phyloP scores from a whole-genome alignment of 2,888 invertebrate species.

The Isoperla grammatica region DNA sequence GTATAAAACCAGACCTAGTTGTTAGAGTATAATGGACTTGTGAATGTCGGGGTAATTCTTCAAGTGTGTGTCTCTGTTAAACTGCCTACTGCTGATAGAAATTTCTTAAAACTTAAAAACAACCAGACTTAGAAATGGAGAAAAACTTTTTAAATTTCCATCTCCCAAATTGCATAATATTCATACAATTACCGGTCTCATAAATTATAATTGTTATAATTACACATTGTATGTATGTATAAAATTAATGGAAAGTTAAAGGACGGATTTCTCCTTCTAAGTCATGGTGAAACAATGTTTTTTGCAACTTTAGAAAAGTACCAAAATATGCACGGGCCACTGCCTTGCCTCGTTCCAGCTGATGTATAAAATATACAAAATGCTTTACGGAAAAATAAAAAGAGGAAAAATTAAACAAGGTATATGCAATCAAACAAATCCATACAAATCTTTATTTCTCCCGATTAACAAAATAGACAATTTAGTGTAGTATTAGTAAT shows the following conservation, averaged over 20 bases:
- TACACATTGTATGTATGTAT: conserved; percentile 9
- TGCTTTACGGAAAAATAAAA: conserved; percentile 27
- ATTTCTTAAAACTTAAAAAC: conserved; percentile 21
- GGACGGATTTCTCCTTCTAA: conserved; percentile 13
- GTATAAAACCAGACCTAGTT: conserved; percentile 5
- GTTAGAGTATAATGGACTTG: conserved; percentile 18
- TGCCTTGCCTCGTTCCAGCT: conserved; percentile 23
- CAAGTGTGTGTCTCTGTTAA: conserved; percentile 20
- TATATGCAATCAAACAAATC: conserved; percentile 8
- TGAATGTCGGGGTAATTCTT: conserved; percentile 17
- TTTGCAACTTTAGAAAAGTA: conserved; percentile 19
- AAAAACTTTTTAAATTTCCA: conserved; percentile 7
- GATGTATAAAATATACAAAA: conserved; percentile 22
- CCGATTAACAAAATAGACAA: neutral
- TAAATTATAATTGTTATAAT: conserved; percentile 9
- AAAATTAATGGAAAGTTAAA: conserved; percentile 10
- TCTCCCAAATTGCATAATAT: conserved; percentile 5
- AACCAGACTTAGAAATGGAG: conserved; percentile 13
- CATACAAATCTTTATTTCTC: conserved; percentile 7
- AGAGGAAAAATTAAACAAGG: conserved; percentile 14
- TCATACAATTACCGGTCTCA: conserved; percentile 13
- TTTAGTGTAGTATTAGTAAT: too few species aligned
- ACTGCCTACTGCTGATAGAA: conserved; percentile 22
- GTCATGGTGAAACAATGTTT: conserved; percentile 15
- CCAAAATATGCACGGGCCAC: conserved; percentile 23